Evolutionary conservation across 2,113 vertebrate species (phyloP).

Genomic region (Procavia capensis): DNA sequence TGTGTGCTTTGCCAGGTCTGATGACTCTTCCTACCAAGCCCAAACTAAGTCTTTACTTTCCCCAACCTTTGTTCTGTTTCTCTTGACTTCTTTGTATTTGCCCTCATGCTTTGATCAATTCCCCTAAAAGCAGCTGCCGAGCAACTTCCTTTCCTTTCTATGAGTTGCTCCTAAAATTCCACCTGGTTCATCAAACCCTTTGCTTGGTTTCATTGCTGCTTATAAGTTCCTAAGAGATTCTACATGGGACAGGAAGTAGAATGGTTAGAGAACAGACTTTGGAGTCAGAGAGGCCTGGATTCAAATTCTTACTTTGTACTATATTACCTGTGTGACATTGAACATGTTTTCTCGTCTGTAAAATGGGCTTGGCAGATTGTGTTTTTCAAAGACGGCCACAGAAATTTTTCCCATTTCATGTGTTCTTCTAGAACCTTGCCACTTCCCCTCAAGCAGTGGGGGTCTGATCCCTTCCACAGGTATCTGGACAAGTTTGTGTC

Average conservation of each 20-base stretch:
- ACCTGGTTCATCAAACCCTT: conserved; percentile 47
- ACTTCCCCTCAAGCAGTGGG: neutral
- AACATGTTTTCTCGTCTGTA: conserved; percentile 23
- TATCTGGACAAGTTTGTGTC: neutral
- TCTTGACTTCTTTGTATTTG: conserved; percentile 53
- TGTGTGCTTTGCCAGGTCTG: conserved; percentile 8
- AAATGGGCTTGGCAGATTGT: neutral
- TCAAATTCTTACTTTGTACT: neutral
- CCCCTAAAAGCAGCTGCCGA: conserved; percentile 51
- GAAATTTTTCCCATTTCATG: neutral
- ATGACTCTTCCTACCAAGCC: neutral
- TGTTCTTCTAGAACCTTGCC: neutral
- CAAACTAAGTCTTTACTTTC: conserved; percentile 53
- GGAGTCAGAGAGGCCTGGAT: neutral
- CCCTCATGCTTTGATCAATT: conserved; percentile 56
- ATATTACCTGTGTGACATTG: neutral
- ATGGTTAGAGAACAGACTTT: conserved; percentile 3
- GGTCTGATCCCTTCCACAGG: neutral
- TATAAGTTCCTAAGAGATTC: neutral
- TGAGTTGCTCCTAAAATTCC: conserved; percentile 24
- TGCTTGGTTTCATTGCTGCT: neutral
- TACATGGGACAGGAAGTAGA: neutral
- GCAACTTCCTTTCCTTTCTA: conserved; percentile 63
- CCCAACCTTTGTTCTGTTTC: conserved; percentile 33
- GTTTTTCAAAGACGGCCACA: neutral